Conservation (phyloP, 1,140 invertebrate species). For the Dufourea novaeangliae region DNA sequence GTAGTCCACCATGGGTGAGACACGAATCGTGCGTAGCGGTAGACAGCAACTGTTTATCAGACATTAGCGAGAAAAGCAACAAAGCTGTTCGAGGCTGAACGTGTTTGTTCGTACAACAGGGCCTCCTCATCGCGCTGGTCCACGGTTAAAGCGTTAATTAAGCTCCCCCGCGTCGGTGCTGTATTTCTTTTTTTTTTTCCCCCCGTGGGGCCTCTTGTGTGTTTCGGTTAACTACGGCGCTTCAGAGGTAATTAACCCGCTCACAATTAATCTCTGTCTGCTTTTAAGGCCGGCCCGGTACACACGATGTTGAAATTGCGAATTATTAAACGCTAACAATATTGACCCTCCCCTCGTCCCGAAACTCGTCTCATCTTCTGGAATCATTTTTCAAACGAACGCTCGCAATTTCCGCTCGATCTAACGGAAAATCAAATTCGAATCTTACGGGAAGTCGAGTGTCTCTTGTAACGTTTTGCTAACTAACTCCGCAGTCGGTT, state of each 20-base stretch:
- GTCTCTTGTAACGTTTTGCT: too few species aligned
- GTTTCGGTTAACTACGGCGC: slow-evolving; percentile 23
- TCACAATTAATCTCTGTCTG: slow-evolving; percentile 27
- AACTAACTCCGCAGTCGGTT: too few species aligned
- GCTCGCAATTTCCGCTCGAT: neutral
- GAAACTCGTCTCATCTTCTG: neutral
- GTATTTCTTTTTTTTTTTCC: slow-evolving; percentile 11
- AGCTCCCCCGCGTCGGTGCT: neutral
- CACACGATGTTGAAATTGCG: neutral
- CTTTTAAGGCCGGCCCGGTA: neutral
- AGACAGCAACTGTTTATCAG: neutral
- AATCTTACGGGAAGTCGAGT: too few species aligned
- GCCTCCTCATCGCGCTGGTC: neutral
- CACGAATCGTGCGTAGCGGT: too few species aligned
- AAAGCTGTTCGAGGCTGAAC: slow-evolving; percentile 18
- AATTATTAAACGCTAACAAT: neutral
- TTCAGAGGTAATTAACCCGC: slow-evolving; percentile 29
- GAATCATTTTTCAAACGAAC: neutral
- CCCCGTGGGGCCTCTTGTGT: neutral
- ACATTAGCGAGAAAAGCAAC: neutral
- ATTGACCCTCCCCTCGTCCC: neutral
- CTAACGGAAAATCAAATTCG: too few species aligned
- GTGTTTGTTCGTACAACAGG: slow-evolving; percentile 20
- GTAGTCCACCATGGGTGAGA: too few species aligned
- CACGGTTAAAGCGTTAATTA: slow-evolving; percentile 50